phyloP scores from a whole-genome alignment of 2,888 invertebrate species.

The Alloscopus bannaensis region DNA sequence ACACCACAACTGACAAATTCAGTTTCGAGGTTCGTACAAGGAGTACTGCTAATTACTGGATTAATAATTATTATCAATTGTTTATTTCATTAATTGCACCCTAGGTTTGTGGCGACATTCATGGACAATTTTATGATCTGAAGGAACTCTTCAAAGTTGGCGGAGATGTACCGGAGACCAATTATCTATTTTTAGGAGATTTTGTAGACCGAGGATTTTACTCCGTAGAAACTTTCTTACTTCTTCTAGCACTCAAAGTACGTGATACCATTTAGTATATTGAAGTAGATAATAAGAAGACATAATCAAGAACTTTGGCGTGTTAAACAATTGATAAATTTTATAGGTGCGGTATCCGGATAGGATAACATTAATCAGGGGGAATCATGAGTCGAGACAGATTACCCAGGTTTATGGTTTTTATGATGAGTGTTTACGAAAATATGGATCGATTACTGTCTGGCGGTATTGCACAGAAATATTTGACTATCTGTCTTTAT shows the following conservation, averaged over 20 bases:
- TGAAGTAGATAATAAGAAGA: no score
- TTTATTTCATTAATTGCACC: slow-evolving; percentile 73
- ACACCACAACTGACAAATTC: no score
- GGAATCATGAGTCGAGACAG: slow-evolving; percentile 99
- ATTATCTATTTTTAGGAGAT: slow-evolving; percentile 99
- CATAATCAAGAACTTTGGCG: no score
- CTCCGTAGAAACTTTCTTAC: slow-evolving; percentile 98
- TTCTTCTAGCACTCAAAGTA: slow-evolving; percentile 97
- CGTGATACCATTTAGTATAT: no score
- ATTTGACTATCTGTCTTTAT: slow-evolving; percentile 96
- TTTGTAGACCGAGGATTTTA: slow-evolving; percentile 99
- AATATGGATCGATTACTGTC: slow-evolving; percentile 98
- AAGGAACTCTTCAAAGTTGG: slow-evolving; percentile 98
- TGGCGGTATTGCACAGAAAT: slow-evolving; percentile 99
- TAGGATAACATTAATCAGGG: slow-evolving; percentile 97
- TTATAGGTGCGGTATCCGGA: slow-evolving; percentile 97
- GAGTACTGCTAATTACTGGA: no score
- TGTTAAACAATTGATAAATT: no score
- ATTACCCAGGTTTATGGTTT: slow-evolving; percentile 99
- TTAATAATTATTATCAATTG: not conserved
- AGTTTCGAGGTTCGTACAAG: no score
- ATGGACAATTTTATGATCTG: slow-evolving; percentile 99
- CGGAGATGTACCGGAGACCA: slow-evolving; percentile 99
- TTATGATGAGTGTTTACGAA: slow-evolving; percentile 98
- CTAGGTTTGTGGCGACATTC: slow-evolving; percentile 99